These are phyloP conservation scores for Autographa pulchrina DNA, from an alignment of 2,888 invertebrate genomes.

Conservation along the genomic window DNA sequence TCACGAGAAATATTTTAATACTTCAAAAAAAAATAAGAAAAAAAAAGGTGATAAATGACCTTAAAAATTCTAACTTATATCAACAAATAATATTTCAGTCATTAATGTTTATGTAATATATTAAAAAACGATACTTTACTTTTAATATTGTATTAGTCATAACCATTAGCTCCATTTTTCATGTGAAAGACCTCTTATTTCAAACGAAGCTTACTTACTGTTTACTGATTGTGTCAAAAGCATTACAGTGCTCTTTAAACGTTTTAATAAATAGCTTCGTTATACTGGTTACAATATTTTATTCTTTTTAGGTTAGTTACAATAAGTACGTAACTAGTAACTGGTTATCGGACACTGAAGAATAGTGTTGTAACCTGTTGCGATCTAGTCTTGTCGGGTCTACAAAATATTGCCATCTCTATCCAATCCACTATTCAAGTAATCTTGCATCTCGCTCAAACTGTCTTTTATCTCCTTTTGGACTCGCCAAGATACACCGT, in stretches of 20 bases:
- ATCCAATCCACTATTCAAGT: background rate
- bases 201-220: background rate
- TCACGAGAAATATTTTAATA: background rate
- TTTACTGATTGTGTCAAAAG: background rate
- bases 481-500: background rate
- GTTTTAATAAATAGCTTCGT: background rate
- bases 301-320: conserved; percentile 2
- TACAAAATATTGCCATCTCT: background rate
- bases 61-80: too few species aligned
- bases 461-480: background rate
- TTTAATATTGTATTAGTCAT: too few species aligned
- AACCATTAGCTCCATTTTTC: background rate
- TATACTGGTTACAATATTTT: background rate
- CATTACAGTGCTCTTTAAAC: background rate
- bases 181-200: background rate
- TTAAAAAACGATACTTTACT: too few species aligned
- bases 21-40: too few species aligned
- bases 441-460: background rate
- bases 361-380: background rate
- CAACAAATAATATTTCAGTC: too few species aligned
- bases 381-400: background rate
- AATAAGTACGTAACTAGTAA: conserved; percentile 5
- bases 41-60: too few species aligned
- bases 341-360: background rate
- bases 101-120: too few species aligned